Evolutionary conservation across 1,140 invertebrate species (phyloP), one percentile per base, ranked within the genome.

Genomic region (Drosophila asahinai): DNA sequence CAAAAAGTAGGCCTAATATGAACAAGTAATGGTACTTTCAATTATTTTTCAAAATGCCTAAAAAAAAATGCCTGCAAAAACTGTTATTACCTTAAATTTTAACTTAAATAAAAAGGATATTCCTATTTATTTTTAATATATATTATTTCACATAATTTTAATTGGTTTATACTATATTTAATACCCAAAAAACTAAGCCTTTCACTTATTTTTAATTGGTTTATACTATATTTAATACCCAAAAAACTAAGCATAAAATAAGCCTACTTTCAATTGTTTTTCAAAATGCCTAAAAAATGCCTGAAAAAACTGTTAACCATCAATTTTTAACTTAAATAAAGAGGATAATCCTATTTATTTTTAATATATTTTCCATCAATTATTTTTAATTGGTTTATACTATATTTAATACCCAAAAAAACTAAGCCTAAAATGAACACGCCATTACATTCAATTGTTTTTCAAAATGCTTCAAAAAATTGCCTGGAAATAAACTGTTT

Each of bases 401-500:
- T 22, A 22, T 22, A 47, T 49, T 2, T 8, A 51, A 33, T 15
- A 8, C 8, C 14, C 22, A 15, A 59, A 40, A 42, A 38, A 36
- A 12, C 38, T 17, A 36, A 25, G 8, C 15, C 12, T 7, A 5
- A 33, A 51, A 17, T 25, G 12, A 2, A 15, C 62, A 65, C 38
- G 27, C 49, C 51, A 67, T 48, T 58, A 64, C 14, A 27, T 64
- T 42, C 0, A 42, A 64, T 5, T 30, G 52, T 42, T 58, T 59
- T 42, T n/a, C 25, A 65, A 51, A 40, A 63, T 30, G 14, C 17
- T 33, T 25, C 33, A 9, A 22, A 52, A 65, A 68, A 58, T 27
- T 48, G 12, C 25, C 22, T 30, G 12, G 52, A 67, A 14, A n/a
- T 30, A 64, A n/a, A 65, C 52, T 38, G 33, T 19, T 67, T 71